Evolutionary conservation across 2,888 invertebrate genomes (phyloP).

Genomic region (Leptinotarsa rubiginosa): DNA sequence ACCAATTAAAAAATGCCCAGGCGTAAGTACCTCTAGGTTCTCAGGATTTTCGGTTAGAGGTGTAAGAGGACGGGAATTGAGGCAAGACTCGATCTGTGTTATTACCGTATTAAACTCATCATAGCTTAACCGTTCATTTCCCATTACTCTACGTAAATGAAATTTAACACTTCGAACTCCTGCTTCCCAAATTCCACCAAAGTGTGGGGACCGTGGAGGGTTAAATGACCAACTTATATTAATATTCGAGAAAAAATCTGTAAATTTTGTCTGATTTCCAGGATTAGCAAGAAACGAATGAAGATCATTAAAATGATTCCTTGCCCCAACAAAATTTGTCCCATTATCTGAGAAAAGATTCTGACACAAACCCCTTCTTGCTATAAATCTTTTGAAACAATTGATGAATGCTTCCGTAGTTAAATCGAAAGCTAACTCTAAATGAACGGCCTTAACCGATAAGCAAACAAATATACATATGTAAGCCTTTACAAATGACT

Average conservation of each 20-base stretch:
- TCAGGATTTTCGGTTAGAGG: constrained; percentile 29
- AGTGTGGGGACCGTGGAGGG: neutral
- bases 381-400: constrained; percentile 22
- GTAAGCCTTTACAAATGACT: neutral
- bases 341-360: constrained; percentile 30
- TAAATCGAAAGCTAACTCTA: constrained; percentile 22
- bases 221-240: neutral
- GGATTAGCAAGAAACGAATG: neutral
- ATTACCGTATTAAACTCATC: constrained; percentile 27
- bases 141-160: constrained; percentile 15
- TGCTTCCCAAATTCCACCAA: constrained; percentile 12
- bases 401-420: constrained; percentile 25
- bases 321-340: neutral
- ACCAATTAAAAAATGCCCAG: constrained; percentile 30
- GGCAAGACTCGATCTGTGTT: constrained; percentile 17
- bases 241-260: neutral
- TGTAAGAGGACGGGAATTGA: constrained; percentile 31
- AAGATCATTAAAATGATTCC: neutral
- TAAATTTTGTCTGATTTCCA: neutral
- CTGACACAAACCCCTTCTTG: constrained; percentile 11
- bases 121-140: constrained; percentile 18
- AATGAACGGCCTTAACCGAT: constrained; percentile 15
- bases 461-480: constrained; percentile 30
- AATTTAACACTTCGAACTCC: neutral
- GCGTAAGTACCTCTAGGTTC: constrained; percentile 19